Conservation (phyloP, 2,888 invertebrate species). For the Tubiluchus corallicola region DNA sequence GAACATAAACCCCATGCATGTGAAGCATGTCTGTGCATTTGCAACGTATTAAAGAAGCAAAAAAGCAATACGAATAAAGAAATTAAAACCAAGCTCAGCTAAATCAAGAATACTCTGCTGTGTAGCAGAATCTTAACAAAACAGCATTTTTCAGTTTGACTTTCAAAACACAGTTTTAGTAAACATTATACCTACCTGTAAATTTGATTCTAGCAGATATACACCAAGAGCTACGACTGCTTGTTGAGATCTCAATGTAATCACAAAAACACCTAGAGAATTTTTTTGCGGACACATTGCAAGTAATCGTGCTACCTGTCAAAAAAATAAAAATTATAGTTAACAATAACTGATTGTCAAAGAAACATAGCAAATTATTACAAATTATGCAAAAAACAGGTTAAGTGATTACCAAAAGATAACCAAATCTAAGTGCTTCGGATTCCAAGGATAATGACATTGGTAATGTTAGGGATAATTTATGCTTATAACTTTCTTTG, state of each 20-base stretch:
- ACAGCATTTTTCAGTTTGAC: no score
- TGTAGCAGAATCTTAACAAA: background rate
- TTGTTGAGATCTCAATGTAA: conserved; percentile 50
- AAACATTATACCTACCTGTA: conserved; percentile 38
- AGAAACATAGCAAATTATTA: no score
- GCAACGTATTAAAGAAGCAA: conserved; percentile 7
- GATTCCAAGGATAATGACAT: no score
- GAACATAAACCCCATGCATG: no score
- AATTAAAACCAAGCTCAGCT: background rate
- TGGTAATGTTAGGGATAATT: no score
- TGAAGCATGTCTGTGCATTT: no score
- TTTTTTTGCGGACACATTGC: conserved; percentile 67
- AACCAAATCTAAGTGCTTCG: no score
- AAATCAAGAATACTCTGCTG: background rate
- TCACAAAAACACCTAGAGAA: conserved; percentile 44
- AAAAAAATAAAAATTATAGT: no score
- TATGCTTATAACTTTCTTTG: no score
- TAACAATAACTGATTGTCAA: no score
- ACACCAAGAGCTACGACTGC: conserved; percentile 78
- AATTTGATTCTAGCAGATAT: conserved; percentile 70
- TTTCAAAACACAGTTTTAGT: background rate
- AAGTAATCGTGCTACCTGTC: conserved; percentile 65
- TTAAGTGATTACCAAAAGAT: no score
- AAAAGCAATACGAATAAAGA: background rate
- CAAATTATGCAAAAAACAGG: no score